Base-by-base conservation (phyloP, 2,888 invertebrate species). In the Drosophila neoperkinsi region DNA sequence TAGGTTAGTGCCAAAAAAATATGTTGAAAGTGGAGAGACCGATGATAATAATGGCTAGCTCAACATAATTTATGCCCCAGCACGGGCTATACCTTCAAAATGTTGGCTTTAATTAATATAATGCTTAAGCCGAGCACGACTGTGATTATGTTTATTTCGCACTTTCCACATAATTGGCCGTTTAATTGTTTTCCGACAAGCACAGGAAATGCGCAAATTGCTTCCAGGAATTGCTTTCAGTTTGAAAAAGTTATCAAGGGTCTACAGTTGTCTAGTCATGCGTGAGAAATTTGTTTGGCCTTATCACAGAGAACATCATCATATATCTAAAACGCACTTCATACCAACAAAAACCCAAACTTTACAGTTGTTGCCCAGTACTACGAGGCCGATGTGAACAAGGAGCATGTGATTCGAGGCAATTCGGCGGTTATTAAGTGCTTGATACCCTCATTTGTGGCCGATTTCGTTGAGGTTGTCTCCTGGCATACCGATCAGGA, bases 361-460 rank as follows among this genome's bases (percentile, higher is more conserved):
- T 57, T 82, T 84, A 6, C 84, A 98, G 98, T 97, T 94, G 97
- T 97, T 90, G 96, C 97, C 93, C 97, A 98, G 93, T 96, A 96
- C 94, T 98, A 97, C 94, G 97, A 97, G 94, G 97, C 97, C 59
- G 97, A 98, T 94, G 97, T 97, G 77, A 97, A 97, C 94, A 96
- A 97, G 94, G 97, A 97, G 93, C 97, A 97, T 93, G 97, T 97
- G 55, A 97, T 97, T 88, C 95, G 96, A 72, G 97, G 97, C 72
- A 98, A 98, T 93, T 95, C 97, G 51, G 97, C 97, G 41, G 96
- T 97, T 76, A 94, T 97, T 90, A 97, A 97, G 94, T 98, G 97
- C 94, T 96, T 97, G 89, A 96, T 98, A 91, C 98, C 98, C 38
- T 97, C 97, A 60, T 98, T 98, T 94, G 98, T 98, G 75, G 97